phyloP scores from a whole-genome alignment of 2,113 vertebrate species.

The Stegostoma tigrinum region DNA sequence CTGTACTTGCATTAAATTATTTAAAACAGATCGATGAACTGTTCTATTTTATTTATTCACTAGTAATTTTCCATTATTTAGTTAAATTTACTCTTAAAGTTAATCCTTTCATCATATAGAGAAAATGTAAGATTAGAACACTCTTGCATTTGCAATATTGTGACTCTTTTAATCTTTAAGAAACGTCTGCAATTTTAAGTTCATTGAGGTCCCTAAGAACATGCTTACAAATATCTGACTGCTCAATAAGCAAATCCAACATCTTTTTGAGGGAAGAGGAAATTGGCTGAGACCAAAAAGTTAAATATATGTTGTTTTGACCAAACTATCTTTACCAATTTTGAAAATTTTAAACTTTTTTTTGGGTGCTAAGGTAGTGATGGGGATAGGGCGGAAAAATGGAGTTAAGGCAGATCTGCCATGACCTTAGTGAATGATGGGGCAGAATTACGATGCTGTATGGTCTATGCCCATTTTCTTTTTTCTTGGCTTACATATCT shows the following conservation, averaged over 20 bases:
- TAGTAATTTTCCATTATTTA: neutral
- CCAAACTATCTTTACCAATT: neutral
- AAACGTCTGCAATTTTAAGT: neutral
- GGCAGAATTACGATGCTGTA: no score
- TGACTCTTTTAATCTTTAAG: neutral
- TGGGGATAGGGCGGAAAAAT: neutral
- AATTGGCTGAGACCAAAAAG: neutral
- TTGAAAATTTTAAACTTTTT: neutral
- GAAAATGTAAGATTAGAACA: neutral
- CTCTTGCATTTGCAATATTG: neutral
- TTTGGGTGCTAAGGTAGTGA: neutral
- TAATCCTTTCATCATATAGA: neutral
- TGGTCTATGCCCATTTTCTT: neutral
- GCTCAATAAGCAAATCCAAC: neutral
- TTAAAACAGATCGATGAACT: neutral
- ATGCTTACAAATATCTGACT: no score
- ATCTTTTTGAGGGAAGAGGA: neutral
- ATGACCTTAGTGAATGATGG: neutral
- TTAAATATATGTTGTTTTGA: neutral
- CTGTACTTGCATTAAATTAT: neutral
- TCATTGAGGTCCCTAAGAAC: neutral
- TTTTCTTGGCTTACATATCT: neutral
- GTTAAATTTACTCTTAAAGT: neutral
- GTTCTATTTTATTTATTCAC: neutral
- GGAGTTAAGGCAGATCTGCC: neutral